phyloP scores from a whole-genome alignment of 2,797 vertebrate species.

The Taeniopygia guttata region DNA sequence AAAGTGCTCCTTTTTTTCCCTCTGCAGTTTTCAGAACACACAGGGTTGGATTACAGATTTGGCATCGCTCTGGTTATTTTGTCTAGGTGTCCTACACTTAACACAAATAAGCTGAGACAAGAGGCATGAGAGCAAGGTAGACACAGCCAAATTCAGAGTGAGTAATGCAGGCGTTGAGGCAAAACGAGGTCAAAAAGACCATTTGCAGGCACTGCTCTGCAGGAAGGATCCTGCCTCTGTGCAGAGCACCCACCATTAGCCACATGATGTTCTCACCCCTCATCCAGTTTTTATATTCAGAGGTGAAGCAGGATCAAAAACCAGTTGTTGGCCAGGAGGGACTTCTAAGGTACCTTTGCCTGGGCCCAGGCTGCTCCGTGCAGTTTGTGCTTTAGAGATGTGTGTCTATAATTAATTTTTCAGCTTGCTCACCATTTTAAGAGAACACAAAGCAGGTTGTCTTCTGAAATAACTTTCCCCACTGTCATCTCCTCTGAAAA shows the following conservation, averaged over 20 bases:
- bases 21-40: constrained; percentile 1
- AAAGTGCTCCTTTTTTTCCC: background rate
- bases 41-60: constrained; percentile 61
- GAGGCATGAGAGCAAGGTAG: constrained; percentile 33
- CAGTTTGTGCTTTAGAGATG: background rate
- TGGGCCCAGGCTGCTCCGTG: background rate
- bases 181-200: constrained; percentile 34
- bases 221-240: background rate
- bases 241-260: background rate
- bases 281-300: background rate
- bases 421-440: constrained; percentile 31
- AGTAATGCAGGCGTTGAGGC: constrained; percentile 36
- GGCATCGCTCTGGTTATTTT: constrained; percentile 62
- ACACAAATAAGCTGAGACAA: constrained; percentile 67
- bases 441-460: constrained; percentile 27
- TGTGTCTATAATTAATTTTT: constrained; percentile 57
- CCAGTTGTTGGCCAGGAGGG: background rate
- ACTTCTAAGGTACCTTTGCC: background rate
- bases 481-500: constrained; percentile 41
- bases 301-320: background rate
- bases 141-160: constrained; percentile 64
- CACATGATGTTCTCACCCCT: background rate
- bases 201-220: background rate
- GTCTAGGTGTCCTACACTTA: constrained; percentile 62
- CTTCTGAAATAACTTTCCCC: constrained; percentile 27